phyloP scores from a whole-genome alignment of 2,113 vertebrate species.

The Dipodomys ordii region DNA sequence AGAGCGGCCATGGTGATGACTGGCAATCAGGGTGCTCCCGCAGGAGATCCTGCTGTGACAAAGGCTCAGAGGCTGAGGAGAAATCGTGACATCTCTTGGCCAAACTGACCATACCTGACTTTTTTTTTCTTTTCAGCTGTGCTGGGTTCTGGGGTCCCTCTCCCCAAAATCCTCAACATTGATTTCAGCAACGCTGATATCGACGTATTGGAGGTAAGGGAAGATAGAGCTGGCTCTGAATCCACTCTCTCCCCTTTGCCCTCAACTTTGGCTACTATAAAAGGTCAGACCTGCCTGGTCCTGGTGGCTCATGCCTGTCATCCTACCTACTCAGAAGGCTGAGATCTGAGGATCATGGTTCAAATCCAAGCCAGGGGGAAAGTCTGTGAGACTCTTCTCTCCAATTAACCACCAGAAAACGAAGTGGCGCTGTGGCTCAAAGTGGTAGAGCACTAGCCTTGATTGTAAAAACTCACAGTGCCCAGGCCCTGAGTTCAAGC shows the following conservation, averaged over 20 bases:
- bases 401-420: too few relatives aligned
- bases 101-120: not conserved
- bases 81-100: not conserved
- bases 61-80: not conserved
- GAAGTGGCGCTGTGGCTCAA: too few relatives aligned
- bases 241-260: not conserved
- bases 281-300: not conserved
- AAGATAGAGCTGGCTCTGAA: not conserved
- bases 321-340: not conserved
- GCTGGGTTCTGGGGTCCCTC: conserved; percentile 77
- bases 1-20: not conserved
- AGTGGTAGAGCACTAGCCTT: too few relatives aligned
- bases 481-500: not conserved
- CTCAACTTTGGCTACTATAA: not conserved
- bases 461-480: too few relatives aligned
- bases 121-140: conserved; percentile 55
- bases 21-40: not conserved
- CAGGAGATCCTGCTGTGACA: not conserved
- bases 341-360: not conserved
- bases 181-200: conserved; percentile 80
- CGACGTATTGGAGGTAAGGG: conserved; percentile 81
- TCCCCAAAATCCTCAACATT: conserved; percentile 83
- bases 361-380: too few relatives aligned
- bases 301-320: too few relatives aligned
- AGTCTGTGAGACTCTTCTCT: too few relatives aligned